Evolutionary conservation across 2,888 invertebrate species (phyloP), one percentile per base, ranked within the genome.

Genomic region (Epinotia bilunana): DNA sequence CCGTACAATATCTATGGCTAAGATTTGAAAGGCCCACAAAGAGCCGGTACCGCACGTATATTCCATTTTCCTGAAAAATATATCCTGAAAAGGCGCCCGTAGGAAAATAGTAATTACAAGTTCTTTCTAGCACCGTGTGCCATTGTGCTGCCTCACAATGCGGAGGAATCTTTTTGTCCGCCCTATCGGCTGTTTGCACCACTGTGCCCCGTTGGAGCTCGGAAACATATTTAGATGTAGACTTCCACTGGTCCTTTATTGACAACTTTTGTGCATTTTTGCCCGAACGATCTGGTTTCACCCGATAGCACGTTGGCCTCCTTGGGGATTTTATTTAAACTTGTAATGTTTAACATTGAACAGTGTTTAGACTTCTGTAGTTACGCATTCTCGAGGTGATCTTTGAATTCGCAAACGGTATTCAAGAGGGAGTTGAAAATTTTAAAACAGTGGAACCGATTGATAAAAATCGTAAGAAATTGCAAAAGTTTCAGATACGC

Each of bases 51-150:
- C 79, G 79, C 83, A 83, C 86, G 86, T 88, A 88, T 88, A 89
- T 90, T 86, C 87, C 86, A 90, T 90, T 91, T 89, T 89, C 87
- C 84, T 89, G 90, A 91, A 93, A 92, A 91, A 91, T 91, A 90
- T 87, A 89, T 85, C 83, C 83, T 90, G 90, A 91, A 92, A 92
- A 90, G 91, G 86, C 87, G 86, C 85, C 83, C 85, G 88, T 88
- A 90, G 93, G 92, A 92, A 92, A 92, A 91, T 92, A 91, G 93
- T 94, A 94, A 94, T 94, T 94, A 93, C 92, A 94, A 93, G 89
- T 91, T 90, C 89, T 87, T 87, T 87, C 90, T 84, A 84, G 85
- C 80, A 82, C 81, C 84, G 86, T 83, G 84, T 80, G 84, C 87
- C 83, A 92, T 93, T 93, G 94, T 94, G 88, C 84, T 78, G 78